Evolutionary conservation across 1,140 invertebrate species (phyloP).

Genomic region (Lamellibrachia luymesi): DNA sequence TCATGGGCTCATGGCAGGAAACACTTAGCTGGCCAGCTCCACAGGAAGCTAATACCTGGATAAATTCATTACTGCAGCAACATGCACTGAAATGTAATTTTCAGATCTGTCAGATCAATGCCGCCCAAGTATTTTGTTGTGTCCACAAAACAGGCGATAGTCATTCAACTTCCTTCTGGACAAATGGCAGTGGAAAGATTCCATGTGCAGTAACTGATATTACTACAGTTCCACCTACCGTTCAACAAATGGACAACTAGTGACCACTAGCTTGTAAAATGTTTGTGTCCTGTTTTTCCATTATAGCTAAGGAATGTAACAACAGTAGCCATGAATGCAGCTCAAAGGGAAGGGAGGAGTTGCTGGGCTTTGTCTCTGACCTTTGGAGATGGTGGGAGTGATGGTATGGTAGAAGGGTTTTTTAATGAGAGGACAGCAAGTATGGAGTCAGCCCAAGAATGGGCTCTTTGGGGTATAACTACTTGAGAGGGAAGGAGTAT

Average conservation of each 20-base stretch:
- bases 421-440: background rate
- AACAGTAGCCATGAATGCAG: too few relatives aligned
- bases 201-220: too few relatives aligned
- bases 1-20: background rate
- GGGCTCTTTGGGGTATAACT: background rate
- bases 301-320: too few relatives aligned
- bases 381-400: too few relatives aligned
- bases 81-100: background rate
- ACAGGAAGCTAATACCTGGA: background rate
- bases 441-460: background rate
- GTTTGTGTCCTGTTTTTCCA: too few relatives aligned
- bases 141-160: background rate
- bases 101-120: background rate
- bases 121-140: background rate
- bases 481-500: background rate
- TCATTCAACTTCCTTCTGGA: background rate
- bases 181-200: too few relatives aligned
- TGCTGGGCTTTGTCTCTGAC: too few relatives aligned
- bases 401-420: background rate
- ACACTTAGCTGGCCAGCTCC: background rate
- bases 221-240: background rate
- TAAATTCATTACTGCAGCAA: background rate
- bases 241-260: background rate
- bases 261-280: too few relatives aligned
- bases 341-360: too few relatives aligned